Evolutionary conservation across 2,113 vertebrate species (phyloP).

Genomic region (Onychostoma macrolepis): DNA sequence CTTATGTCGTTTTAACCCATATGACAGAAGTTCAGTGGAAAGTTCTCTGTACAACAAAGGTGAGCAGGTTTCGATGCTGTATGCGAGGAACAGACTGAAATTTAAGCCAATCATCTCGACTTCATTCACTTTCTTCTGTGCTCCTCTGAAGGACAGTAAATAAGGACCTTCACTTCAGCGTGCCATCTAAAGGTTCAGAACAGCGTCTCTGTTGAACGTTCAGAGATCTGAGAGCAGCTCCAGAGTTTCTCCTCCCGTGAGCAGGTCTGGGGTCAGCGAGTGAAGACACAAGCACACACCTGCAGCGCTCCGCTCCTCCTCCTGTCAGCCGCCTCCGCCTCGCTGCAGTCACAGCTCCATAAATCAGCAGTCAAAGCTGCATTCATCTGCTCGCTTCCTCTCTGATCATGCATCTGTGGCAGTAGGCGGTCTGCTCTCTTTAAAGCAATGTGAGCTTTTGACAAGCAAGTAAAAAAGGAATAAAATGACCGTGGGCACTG

Average conservation of each 20-base stretch:
- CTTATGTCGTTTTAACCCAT: not conserved
- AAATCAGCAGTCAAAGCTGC: constrained; percentile 31
- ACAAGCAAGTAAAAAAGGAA: not conserved
- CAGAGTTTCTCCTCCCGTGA: not conserved
- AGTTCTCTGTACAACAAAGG: too few relatives aligned
- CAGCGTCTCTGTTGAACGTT: not conserved
- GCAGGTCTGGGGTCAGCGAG: not conserved
- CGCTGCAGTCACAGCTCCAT: constrained; percentile 2
- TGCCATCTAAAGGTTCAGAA: not conserved
- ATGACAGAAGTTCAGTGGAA: not conserved
- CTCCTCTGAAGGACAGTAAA: not conserved
- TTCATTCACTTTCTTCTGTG: not conserved
- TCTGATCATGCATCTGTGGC: not conserved
- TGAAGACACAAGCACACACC: constrained; percentile 38
- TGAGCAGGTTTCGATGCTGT: too few relatives aligned
- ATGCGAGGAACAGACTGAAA: not conserved
- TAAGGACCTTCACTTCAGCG: not conserved
- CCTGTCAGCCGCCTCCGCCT: not conserved
- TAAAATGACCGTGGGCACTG: not conserved
- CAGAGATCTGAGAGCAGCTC: not conserved
- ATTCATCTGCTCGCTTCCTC: not conserved
- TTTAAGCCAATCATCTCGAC: not conserved
- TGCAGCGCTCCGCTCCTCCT: constrained; percentile 10
- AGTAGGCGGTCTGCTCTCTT: not conserved
- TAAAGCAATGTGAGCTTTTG: not conserved